These are phyloP conservation scores for Oscheius myriophilus DNA, from an alignment of 2,888 invertebrate genomes.

Conservation along the genomic window DNA sequence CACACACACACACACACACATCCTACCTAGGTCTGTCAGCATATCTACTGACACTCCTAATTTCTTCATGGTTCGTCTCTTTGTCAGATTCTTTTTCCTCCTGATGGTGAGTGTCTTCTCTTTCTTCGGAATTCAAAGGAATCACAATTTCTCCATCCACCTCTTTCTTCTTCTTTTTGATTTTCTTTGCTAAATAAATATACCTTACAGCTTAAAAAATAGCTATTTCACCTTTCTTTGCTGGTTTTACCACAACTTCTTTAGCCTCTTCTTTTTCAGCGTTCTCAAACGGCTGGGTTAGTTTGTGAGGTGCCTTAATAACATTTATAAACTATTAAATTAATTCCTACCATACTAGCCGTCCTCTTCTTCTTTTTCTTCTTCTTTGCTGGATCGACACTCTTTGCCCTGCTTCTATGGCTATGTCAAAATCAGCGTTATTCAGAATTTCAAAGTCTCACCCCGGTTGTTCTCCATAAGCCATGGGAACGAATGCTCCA, in stretches of 20 bases:
- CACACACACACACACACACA: no score
- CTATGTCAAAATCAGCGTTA: background rate
- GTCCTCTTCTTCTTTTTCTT: slow-evolving; percentile 34
- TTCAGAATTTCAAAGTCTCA: background rate
- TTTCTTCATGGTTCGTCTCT: background rate
- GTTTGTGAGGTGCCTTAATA: slow-evolving; percentile 13
- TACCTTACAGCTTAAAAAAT: background rate
- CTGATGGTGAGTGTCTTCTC: background rate
- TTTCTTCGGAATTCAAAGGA: background rate
- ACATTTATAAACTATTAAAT: background rate
- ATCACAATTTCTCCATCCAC: background rate
- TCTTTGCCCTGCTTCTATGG: background rate
- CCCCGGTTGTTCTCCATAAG: slow-evolving; percentile 21
- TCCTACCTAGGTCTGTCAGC: slow-evolving; percentile 20
- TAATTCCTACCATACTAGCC: slow-evolving; percentile 12
- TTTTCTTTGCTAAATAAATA: slow-evolving; percentile 5
- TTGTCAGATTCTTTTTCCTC: no score
- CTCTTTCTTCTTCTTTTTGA: slow-evolving; percentile 10
- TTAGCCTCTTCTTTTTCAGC: background rate
- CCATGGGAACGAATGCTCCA: slow-evolving; percentile 19
- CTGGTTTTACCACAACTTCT: background rate
- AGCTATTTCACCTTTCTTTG: slow-evolving; percentile 12
- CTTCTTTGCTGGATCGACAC: slow-evolving; percentile 30
- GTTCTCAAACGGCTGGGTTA: background rate
- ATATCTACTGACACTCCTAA: slow-evolving; percentile 27